Evolutionary conservation across 2,797 vertebrate species (phyloP).

Genomic region (Lithobates sylvaticus): DNA sequence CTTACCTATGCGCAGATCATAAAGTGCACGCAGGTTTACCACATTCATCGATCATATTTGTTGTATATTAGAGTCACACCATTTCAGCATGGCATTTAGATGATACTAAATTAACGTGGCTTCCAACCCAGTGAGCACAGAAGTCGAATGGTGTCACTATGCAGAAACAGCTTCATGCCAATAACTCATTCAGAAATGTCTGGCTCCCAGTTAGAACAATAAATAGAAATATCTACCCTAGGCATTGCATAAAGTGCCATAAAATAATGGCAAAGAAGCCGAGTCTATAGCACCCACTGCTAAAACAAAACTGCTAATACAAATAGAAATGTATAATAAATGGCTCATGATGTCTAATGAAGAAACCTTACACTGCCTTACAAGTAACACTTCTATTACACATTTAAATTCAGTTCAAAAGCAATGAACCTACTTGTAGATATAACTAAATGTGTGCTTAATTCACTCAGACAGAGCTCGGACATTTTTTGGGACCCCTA

Average conservation of each 20-base stretch:
- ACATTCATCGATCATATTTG: slow-evolving; percentile 46
- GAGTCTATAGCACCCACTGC: not conserved
- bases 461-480: not conserved
- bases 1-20: slow-evolving; percentile 47
- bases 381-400: not conserved
- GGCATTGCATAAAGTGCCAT: not conserved
- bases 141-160: not conserved
- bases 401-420: not conserved
- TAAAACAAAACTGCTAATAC: not conserved
- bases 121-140: not conserved
- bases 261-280: not conserved
- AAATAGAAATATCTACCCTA: not conserved
- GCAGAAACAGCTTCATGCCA: not conserved
- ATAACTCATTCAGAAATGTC: not conserved
- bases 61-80: slow-evolving; percentile 42
- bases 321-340: not conserved
- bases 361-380: not conserved
- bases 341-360: not conserved
- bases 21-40: slow-evolving; percentile 41
- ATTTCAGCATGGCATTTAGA: slow-evolving; percentile 11
- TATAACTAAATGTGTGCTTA: not conserved
- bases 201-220: not conserved
- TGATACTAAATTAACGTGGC: not conserved
- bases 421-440: not conserved
- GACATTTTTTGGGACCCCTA: not conserved